phyloP scores from a whole-genome alignment of 2,888 invertebrate species.

The Ctenicera cuprea region DNA sequence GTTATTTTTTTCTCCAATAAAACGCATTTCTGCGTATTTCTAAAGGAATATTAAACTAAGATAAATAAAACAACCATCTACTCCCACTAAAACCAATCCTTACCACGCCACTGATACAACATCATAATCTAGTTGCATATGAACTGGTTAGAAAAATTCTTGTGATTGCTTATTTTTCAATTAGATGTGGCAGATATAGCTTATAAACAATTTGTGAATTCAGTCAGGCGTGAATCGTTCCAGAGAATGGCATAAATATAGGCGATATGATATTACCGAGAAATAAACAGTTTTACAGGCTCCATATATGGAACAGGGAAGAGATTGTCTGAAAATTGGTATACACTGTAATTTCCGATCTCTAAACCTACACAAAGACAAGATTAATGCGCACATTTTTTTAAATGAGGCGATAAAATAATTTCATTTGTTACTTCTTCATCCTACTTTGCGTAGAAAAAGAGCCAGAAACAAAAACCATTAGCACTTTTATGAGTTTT shows the following conservation, averaged over 20 bases:
- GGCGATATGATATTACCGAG: conserved; percentile 9
- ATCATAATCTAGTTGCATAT: too few relatives aligned
- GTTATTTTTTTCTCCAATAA: too few relatives aligned
- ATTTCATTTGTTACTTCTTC: not conserved
- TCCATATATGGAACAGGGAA: conserved; percentile 20
- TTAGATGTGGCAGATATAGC: not conserved
- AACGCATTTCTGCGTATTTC: too few relatives aligned
- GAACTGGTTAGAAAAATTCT: too few relatives aligned
- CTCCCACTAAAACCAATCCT: too few relatives aligned
- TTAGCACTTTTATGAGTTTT: too few relatives aligned
- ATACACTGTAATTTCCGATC: conserved; percentile 6
- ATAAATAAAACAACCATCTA: too few relatives aligned
- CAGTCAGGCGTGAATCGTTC: conserved; percentile 1
- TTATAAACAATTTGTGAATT: conserved; percentile 9
- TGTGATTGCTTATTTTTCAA: not conserved
- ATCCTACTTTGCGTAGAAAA: not conserved
- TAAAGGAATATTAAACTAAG: too few relatives aligned
- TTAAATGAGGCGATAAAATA: too few relatives aligned
- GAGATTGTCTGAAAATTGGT: conserved; percentile 13
- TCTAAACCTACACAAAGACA: conserved; percentile 5
- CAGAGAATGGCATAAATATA: conserved; percentile 1
- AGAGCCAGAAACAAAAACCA: too few relatives aligned
- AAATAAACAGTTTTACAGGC: conserved; percentile 1
- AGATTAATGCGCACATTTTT: conserved; percentile 4
- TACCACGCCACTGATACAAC: too few relatives aligned